phyloP scores from a whole-genome alignment of 2,888 invertebrate species.

The Galerucella calmariensis region DNA sequence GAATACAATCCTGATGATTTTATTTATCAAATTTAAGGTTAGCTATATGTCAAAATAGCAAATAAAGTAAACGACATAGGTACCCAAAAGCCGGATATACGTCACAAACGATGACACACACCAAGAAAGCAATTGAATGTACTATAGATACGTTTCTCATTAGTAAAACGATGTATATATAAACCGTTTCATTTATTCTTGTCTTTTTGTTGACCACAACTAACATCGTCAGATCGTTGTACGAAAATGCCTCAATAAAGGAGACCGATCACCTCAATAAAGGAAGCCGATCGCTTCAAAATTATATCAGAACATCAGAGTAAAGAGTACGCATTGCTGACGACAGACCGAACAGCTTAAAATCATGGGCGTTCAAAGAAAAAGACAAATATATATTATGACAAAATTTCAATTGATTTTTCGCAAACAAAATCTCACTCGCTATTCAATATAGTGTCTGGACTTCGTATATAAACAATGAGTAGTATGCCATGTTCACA shows the following conservation, averaged over 20 bases:
- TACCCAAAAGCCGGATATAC: too few species aligned
- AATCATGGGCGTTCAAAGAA: not conserved
- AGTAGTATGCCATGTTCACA: too few species aligned
- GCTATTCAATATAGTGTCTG: too few species aligned
- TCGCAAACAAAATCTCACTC: too few species aligned
- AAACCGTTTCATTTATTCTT: conserved; percentile 9
- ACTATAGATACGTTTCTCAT: not conserved
- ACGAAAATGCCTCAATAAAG: conserved; percentile 15
- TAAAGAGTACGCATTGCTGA: conserved; percentile 14
- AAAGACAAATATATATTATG: not conserved
- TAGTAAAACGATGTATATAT: conserved; percentile 13
- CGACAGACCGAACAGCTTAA: conserved; percentile 1
- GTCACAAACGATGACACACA: too few species aligned
- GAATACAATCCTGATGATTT: too few species aligned
- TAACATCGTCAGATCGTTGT: conserved; percentile 12
- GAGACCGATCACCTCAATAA: conserved; percentile 14
- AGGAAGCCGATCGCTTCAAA: conserved; percentile 12
- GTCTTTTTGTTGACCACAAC: conserved; percentile 6
- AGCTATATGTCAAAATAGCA: too few species aligned
- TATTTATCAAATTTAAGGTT: too few species aligned
- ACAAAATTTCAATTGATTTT: too few species aligned
- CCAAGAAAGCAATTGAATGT: too few species aligned
- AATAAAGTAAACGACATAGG: too few species aligned
- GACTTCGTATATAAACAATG: too few species aligned
- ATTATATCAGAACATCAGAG: conserved; percentile 17